phyloP scores from a whole-genome alignment of 2,797 vertebrate species.

The Chromis chromis region DNA sequence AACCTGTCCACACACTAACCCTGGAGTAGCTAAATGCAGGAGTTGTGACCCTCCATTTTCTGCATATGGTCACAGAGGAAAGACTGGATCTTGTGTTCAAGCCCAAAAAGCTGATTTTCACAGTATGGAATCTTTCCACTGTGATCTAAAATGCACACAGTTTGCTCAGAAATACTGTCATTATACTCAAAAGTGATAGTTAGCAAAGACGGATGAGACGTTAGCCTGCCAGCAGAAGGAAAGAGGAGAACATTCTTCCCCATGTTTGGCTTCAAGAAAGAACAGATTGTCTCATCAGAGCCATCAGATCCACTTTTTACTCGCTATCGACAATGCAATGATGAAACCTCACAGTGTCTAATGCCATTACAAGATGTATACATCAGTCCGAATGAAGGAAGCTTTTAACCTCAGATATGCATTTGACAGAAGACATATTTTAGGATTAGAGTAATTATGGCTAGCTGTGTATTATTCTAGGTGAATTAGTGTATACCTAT shows the following conservation, averaged over 20 bases:
- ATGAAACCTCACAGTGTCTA: background rate
- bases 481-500: conserved; percentile 33
- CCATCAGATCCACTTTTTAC: conserved; percentile 21
- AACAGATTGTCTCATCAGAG: conserved; percentile 35
- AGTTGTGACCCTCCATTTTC: conserved; percentile 8
- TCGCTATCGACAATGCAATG: background rate
- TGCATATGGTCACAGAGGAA: conserved; percentile 30
- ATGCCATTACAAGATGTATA: background rate
- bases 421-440: conserved; percentile 21
- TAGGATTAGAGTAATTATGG: conserved; percentile 36
- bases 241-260: conserved; percentile 61
- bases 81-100: conserved; percentile 28
- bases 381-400: background rate
- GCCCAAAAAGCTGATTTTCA: conserved; percentile 48
- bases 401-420: conserved; percentile 7
- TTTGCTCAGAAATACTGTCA: conserved; percentile 71
- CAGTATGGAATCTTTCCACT: conserved; percentile 50
- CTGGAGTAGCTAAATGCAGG: conserved; percentile 33
- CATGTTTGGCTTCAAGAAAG: conserved; percentile 46
- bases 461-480: conserved; percentile 36
- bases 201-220: conserved; percentile 70
- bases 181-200: conserved; percentile 75
- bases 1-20: conserved; percentile 52
- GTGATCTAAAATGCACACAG: conserved; percentile 66
- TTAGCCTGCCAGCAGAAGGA: conserved; percentile 59